Conservation (phyloP, 1,140 invertebrate species). For the Caligus rogercresseyi region DNA sequence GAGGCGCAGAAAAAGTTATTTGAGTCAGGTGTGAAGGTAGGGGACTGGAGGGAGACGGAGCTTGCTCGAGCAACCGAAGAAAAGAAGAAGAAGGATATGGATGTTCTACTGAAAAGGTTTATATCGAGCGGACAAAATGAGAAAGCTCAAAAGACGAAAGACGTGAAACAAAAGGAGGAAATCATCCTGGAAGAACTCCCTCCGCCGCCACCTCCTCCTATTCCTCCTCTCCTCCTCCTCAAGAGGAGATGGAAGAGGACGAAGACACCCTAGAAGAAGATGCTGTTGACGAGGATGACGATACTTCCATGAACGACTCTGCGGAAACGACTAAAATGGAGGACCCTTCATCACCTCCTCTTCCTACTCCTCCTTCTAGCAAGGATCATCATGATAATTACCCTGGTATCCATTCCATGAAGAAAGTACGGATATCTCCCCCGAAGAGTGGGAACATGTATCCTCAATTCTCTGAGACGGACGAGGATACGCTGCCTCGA, state of each 20-base stretch:
- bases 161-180: too few relatives aligned
- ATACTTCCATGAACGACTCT: not conserved
- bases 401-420: slow-evolving; percentile 14
- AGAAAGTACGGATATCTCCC: slow-evolving; percentile 16
- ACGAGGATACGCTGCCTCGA: slow-evolving; percentile 11
- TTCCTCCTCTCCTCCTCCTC: not conserved
- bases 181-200: too few relatives aligned
- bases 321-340: not conserved
- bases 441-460: slow-evolving; percentile 7
- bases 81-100: slow-evolving; percentile 11
- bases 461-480: not conserved
- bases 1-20: slow-evolving; percentile 12
- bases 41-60: slow-evolving; percentile 12
- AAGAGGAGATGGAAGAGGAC: not conserved
- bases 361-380: not conserved
- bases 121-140: not conserved
- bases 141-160: not conserved
- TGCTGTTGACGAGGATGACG: not conserved
- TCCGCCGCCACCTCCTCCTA: too few relatives aligned
- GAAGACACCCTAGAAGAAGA: not conserved
- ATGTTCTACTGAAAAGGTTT: slow-evolving; percentile 8
- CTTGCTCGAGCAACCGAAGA: slow-evolving; percentile 1
- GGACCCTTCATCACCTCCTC: not conserved
- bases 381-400: slow-evolving; percentile 2
- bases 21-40: not conserved